Percentiles rank a stretch among this genome's conserved stretches.
These are phyloP conservation scores for Sebastes vulpes DNA, from an alignment of 2,797 vertebrate genomes.

Conservation along the genomic window DNA sequence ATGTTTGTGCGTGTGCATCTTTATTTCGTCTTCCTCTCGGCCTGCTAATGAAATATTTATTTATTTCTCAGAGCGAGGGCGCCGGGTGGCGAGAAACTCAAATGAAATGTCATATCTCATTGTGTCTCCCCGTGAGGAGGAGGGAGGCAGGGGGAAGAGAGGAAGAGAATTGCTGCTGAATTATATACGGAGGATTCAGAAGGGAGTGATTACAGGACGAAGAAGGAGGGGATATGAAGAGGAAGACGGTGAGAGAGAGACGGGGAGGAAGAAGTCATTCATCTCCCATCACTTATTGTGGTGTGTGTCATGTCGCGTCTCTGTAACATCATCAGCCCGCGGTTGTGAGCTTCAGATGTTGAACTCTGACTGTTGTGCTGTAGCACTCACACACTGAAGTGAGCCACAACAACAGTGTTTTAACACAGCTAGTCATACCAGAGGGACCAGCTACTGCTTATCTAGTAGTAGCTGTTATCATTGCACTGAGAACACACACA, in stretches of 20 bases:
- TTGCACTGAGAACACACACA: conserved; percentile 21
- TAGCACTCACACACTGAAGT: neutral
- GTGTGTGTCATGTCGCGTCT: conserved; percentile 29
- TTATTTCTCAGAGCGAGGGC: conserved; percentile 87
- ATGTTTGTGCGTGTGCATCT: conserved; percentile 35
- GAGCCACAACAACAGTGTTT: conserved; percentile 30
- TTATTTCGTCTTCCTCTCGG: conserved; percentile 81
- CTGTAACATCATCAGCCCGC: conserved; percentile 25
- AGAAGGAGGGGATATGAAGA: conserved; percentile 28
- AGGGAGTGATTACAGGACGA: conserved; percentile 77
- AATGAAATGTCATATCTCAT: conserved; percentile 87
- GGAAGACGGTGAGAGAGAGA: neutral
- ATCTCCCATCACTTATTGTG: conserved; percentile 38
- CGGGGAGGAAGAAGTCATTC: conserved; percentile 32
- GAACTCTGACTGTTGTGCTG: conserved; percentile 26
- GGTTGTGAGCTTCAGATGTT: conserved; percentile 30
- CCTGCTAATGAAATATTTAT: conserved; percentile 89
- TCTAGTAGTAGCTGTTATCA: conserved; percentile 69
- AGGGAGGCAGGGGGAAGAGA: conserved; percentile 37
- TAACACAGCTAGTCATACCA: conserved; percentile 30
- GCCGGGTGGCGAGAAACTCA: conserved; percentile 71
- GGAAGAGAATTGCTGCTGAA: conserved; percentile 76
- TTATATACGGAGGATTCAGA: conserved; percentile 76
- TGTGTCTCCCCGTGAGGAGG: conserved; percentile 69
- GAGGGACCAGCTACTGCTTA: conserved; percentile 62